A percentile compares a stretch with the other conserved stretches of the same genome.
Evolutionary conservation across 2,888 invertebrate species (phyloP).

Genomic region (Clostera curtula): DNA sequence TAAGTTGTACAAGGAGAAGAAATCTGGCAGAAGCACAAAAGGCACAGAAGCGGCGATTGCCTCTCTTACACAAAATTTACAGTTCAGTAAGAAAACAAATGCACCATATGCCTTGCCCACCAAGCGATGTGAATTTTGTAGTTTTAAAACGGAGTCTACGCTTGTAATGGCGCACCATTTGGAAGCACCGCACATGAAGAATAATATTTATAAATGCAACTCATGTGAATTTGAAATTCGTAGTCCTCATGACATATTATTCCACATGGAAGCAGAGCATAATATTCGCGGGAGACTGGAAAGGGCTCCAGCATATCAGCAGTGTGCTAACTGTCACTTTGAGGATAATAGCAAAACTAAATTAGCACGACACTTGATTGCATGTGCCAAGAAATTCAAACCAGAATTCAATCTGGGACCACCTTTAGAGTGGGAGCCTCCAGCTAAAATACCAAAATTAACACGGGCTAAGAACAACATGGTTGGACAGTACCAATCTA

Average conservation of each 20-base stretch:
- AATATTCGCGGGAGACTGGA: constrained; percentile 91
- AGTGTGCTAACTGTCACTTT: constrained; percentile 95
- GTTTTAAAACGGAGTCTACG: constrained; percentile 92
- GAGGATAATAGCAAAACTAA: constrained; percentile 96
- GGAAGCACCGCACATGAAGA: constrained; percentile 94
- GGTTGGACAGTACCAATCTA: constrained; percentile 62
- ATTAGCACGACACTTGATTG: constrained; percentile 89
- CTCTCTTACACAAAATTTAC: constrained; percentile 89
- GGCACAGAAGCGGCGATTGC: constrained; percentile 88
- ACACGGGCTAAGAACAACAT: constrained; percentile 59
- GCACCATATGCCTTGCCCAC: constrained; percentile 85
- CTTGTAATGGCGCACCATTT: constrained; percentile 92
- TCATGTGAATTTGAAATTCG: constrained; percentile 90
- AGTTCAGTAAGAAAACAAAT: constrained; percentile 91
- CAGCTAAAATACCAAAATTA: constrained; percentile 90
- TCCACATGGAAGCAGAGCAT: constrained; percentile 96
- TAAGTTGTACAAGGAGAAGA: constrained; percentile 84
- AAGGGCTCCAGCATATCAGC: constrained; percentile 91
- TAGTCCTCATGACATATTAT: constrained; percentile 91
- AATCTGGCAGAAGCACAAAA: constrained; percentile 77
- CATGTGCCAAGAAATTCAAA: constrained; percentile 93
- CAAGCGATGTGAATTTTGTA: constrained; percentile 92
- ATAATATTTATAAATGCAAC: constrained; percentile 90
- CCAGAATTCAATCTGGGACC: constrained; percentile 92
- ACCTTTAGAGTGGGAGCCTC: constrained; percentile 94